Evolutionary conservation across 1,140 invertebrate species (phyloP).

Genomic region (Elymnias hypermnestra): DNA sequence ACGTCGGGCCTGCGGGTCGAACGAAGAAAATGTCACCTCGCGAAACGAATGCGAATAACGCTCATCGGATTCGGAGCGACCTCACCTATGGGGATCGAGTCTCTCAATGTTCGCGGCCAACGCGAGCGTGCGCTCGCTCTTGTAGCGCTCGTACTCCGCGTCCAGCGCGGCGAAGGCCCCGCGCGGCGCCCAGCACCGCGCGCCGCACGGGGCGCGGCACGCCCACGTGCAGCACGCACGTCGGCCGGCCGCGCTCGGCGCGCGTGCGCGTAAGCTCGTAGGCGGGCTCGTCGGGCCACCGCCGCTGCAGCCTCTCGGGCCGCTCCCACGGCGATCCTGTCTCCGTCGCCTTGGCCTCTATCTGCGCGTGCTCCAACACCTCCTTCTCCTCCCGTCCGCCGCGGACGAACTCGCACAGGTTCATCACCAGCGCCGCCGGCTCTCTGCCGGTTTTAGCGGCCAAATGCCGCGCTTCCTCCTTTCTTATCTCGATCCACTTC

Average conservation of each 20-base stretch:
- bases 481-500: conserved; percentile 60
- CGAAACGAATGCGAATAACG: no score
- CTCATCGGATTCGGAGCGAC: background rate
- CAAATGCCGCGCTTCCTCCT: conserved; percentile 42
- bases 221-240: conserved; percentile 61
- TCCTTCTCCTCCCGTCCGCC: conserved; percentile 53
- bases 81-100: conserved; percentile 55
- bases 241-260: conserved; percentile 43
- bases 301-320: conserved; percentile 45
- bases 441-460: conserved; percentile 28
- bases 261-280: conserved; percentile 40
- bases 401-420: conserved; percentile 40
- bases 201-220: conserved; percentile 56
- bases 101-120: conserved; percentile 37
- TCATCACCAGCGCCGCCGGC: conserved; percentile 54
- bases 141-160: conserved; percentile 39
- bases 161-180: conserved; percentile 32
- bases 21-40: no score
- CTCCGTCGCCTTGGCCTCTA: conserved; percentile 36
- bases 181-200: conserved; percentile 46
- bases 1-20: conserved; percentile 48
- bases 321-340: conserved; percentile 49
- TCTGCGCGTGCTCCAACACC: conserved; percentile 50
- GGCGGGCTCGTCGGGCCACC: conserved; percentile 42
- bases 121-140: conserved; percentile 38